phyloP scores from a whole-genome alignment of 2,797 vertebrate genomes.

The Staurois parvus region DNA sequence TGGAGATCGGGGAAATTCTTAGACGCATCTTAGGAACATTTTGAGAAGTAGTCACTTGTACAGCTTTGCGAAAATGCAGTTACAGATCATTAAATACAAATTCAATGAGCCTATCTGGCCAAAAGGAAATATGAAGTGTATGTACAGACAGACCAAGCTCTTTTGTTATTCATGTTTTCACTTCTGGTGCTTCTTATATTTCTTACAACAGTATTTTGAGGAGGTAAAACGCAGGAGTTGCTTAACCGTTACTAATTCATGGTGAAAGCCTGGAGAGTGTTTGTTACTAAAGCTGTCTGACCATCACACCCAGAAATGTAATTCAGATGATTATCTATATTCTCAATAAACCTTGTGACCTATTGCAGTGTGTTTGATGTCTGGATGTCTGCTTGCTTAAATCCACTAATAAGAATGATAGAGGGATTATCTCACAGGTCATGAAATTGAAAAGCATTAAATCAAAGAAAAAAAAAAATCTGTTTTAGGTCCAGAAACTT shows the following conservation, averaged over 20 bases:
- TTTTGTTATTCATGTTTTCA: not conserved
- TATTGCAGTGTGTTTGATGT: conserved; percentile 73
- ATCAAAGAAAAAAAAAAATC: conserved; percentile 65
- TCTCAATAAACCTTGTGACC: conserved; percentile 81
- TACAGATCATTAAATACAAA: not conserved
- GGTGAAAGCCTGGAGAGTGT: conserved; percentile 73
- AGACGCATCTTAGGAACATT: not conserved
- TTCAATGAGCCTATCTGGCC: not conserved
- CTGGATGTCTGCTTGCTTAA: conserved; percentile 81
- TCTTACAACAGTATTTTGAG: not conserved
- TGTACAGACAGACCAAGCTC: not conserved
- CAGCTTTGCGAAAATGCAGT: not conserved
- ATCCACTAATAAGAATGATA: conserved; percentile 78
- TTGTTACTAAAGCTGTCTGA: conserved; percentile 74
- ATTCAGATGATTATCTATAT: conserved; percentile 84
- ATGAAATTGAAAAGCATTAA: conserved; percentile 74
- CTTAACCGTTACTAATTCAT: conserved; percentile 75
- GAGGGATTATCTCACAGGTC: conserved; percentile 79
- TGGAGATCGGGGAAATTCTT: too few species aligned
- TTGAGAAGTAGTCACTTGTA: not conserved
- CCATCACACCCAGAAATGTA: conserved; percentile 82
- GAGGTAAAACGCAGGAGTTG: conserved; percentile 60
- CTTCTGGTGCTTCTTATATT: not conserved
- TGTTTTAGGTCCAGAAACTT: too few species aligned
- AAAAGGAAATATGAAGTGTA: not conserved